These are phyloP conservation scores for Premnoplex brunnescens DNA, from an alignment of 2,797 vertebrate genomes.

Conservation along the genomic window DNA sequence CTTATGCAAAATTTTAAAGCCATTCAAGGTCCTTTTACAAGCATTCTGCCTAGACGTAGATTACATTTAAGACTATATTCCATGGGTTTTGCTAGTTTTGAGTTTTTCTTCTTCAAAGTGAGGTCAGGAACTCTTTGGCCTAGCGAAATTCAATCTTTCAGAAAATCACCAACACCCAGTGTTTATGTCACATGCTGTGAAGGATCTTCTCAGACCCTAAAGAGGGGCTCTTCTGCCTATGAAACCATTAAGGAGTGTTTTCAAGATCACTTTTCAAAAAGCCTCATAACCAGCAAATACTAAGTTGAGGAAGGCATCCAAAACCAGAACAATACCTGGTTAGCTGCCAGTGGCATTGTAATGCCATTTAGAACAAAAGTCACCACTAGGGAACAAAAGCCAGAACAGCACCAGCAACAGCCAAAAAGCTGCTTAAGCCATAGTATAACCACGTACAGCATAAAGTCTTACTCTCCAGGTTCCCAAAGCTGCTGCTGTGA, in stretches of 20 bases:
- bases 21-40: neutral
- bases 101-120: neutral
- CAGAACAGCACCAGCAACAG: neutral
- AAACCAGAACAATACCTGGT: neutral
- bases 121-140: neutral
- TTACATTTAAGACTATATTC: neutral
- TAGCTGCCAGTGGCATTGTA: neutral
- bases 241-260: neutral
- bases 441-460: neutral
- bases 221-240: neutral
- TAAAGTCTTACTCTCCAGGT: neutral
- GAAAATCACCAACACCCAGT: neutral
- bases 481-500: neutral
- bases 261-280: neutral
- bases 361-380: neutral
- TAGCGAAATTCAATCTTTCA: neutral
- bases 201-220: neutral
- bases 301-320: neutral
- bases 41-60: neutral
- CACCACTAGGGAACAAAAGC: neutral
- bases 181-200: fast-evolving
- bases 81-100: neutral
- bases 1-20: neutral
- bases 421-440: neutral
- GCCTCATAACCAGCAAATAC: neutral